These are phyloP conservation scores for Scaptomyza parva DNA, from an alignment of 2,888 invertebrate species.

Conservation along the genomic window DNA sequence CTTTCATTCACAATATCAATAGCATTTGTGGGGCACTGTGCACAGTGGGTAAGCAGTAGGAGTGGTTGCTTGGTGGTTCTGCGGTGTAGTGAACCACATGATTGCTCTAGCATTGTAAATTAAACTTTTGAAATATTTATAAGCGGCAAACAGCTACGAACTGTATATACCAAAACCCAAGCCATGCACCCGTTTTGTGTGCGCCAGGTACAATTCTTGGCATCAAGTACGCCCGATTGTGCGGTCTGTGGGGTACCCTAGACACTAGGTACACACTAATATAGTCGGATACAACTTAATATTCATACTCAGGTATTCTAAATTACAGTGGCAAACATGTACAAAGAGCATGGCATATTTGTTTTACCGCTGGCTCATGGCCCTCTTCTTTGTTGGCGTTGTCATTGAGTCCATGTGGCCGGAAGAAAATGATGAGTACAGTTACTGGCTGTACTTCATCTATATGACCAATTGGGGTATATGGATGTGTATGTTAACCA, in stretches of 20 bases:
- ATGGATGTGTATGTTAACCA: conserved; percentile 83
- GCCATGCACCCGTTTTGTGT: conserved; percentile 10
- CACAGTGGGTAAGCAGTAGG: not conserved
- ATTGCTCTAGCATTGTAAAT: conserved; percentile 67
- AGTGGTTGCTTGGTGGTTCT: not conserved
- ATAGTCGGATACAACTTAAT: conserved; percentile 8
- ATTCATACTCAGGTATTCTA: conserved; percentile 23
- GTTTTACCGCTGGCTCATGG: conserved; percentile 83
- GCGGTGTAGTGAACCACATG: conserved; percentile 12
- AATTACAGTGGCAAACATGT: conserved; percentile 83
- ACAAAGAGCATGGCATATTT: conserved; percentile 83
- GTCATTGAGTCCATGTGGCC: conserved; percentile 82
- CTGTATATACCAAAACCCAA: conserved; percentile 19
- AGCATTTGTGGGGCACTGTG: conserved; percentile 29
- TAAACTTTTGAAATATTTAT: conserved; percentile 70
- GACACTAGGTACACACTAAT: not conserved
- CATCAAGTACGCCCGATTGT: not conserved
- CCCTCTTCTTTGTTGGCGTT: conserved; percentile 81
- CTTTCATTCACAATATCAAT: conserved; percentile 62
- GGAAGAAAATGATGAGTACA: conserved; percentile 52
- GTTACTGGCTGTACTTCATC: conserved; percentile 83
- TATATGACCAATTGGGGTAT: conserved; percentile 85
- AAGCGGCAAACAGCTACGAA: conserved; percentile 46
- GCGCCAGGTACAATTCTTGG: conserved; percentile 24
- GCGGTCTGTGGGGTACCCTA: not conserved